These are phyloP conservation scores for Xiphophorus couchianus DNA, from an alignment of 2,113 vertebrate species.

Conservation along the genomic window DNA sequence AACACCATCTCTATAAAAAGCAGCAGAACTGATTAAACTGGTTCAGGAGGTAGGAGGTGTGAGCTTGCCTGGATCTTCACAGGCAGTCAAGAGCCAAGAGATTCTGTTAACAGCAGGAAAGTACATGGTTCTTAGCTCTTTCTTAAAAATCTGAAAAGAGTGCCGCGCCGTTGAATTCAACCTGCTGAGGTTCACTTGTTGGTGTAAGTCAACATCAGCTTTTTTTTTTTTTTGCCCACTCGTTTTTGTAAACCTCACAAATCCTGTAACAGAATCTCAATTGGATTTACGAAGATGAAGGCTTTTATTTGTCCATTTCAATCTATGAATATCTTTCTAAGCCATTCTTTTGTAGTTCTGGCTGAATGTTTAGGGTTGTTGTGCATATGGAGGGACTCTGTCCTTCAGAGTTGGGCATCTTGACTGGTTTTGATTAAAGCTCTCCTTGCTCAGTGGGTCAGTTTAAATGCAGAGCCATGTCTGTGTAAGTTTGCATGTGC, in stretches of 20 bases:
- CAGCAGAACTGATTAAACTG: slow-evolving; percentile 3
- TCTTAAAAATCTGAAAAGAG: not conserved
- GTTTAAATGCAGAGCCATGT: no score
- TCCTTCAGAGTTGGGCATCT: no score
- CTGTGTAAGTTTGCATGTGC: no score
- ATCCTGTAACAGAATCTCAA: not conserved
- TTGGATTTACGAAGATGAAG: not conserved
- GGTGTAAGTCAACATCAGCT: not conserved
- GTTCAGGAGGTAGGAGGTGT: slow-evolving; percentile 46
- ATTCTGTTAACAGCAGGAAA: slow-evolving; percentile 12
- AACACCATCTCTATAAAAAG: slow-evolving; percentile 16
- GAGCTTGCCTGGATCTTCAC: slow-evolving; percentile 12
- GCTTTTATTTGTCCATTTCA: not conserved
- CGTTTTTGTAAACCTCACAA: not conserved
- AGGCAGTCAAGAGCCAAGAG: slow-evolving; percentile 3
- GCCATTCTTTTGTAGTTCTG: no score
- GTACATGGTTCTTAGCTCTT: no score
- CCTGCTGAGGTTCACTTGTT: not conserved
- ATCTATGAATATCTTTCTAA: not conserved
- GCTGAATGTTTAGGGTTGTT: no score
- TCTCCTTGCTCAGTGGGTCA: no score
- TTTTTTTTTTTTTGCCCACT: not conserved
- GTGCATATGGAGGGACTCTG: no score
- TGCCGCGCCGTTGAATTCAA: no score
- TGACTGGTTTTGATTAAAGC: no score